Evolutionary conservation across 2,797 vertebrate genomes (phyloP), one percentile per base, ranked within the genome.

Genomic region (Antrozous pallidus): DNA sequence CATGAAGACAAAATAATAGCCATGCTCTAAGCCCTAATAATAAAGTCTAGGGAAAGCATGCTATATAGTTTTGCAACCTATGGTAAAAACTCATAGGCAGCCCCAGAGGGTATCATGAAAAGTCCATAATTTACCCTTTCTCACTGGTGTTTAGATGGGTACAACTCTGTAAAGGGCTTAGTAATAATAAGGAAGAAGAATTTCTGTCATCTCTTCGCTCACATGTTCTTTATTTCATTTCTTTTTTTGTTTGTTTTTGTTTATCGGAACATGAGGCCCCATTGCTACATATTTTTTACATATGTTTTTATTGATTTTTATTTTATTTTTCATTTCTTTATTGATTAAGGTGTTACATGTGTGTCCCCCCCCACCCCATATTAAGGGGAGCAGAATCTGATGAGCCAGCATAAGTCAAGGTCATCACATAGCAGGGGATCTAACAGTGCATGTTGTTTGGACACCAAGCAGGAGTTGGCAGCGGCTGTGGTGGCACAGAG

Each of bases 1-100:
- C 26, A 42, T 7, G 58, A 88, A 86, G 78, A 89, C 40, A 17
- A 95, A 90, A 75, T 36, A 80, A 86, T 84, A 89, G 38, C 26
- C 40, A 79, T 51, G 8, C 67, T 85, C 87, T 77, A 10, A 7
- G 49, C 49, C 49, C 49, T 51, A 51, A 51, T 51, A 51, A 51
- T 3, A 51, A 18, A 51, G 49, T 51, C 49, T 18, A 81, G 12
- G 13, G 84, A 82, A 85, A 74, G 17, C 54, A 90, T 73, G n/a
- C 67, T 40, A 12, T 88, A 58, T 40, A 36, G 28, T 90, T 84
- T 71, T 87, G 83, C 49, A 88, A 69, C n/a, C 84, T 77, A 10
- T 7, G 28, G 31, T 80, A 71, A 65, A 45, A 63, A 70, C 42
- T 5, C 40, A 54, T 0, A 31, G 24, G 42, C 33, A 67, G 9